Conservation (phyloP, 2,888 invertebrate genomes). For the Polyploca ridens region DNA sequence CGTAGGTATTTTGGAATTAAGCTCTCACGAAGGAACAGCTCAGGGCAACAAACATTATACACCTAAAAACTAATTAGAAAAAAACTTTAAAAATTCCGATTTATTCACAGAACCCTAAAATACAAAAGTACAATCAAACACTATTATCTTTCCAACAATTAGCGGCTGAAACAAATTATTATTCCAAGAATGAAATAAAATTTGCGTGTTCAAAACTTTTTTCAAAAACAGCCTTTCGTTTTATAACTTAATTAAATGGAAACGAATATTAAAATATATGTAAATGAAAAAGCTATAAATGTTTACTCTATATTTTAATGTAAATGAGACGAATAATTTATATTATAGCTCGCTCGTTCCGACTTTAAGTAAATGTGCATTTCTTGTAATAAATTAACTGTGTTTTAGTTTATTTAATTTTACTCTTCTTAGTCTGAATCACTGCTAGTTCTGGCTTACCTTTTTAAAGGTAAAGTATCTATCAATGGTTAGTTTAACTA, state of each 20-base stretch:
- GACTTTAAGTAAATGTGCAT: slow-evolving; percentile 8
- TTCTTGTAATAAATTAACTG: slow-evolving; percentile 4
- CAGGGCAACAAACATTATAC: no score
- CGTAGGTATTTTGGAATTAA: no score
- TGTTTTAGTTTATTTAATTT: slow-evolving; percentile 6
- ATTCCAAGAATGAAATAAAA: not conserved
- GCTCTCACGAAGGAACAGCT: no score
- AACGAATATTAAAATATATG: slow-evolving; percentile 33
- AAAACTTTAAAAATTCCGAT: no score
- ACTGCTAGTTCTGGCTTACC: not conserved
- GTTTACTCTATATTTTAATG: slow-evolving; percentile 34
- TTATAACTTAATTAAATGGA: slow-evolving; percentile 38
- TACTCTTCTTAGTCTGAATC: slow-evolving; percentile 1
- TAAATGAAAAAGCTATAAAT: slow-evolving; percentile 42
- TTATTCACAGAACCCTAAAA: not conserved
- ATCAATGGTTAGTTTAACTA: slow-evolving; percentile 11
- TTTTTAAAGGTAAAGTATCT: not conserved
- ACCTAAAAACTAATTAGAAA: no score
- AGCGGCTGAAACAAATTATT: slow-evolving; percentile 4
- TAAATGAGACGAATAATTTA: slow-evolving; percentile 29
- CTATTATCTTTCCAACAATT: slow-evolving; percentile 10
- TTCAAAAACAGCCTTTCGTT: slow-evolving; percentile 13
- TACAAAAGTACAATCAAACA: not conserved
- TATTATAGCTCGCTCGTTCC: not conserved
- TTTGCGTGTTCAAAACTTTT: slow-evolving; percentile 2